A percentile compares a stretch with the other conserved stretches of the same genome.
Evolutionary conservation across 2,888 invertebrate genomes (phyloP).

Genomic region (Syritta pipiens): DNA sequence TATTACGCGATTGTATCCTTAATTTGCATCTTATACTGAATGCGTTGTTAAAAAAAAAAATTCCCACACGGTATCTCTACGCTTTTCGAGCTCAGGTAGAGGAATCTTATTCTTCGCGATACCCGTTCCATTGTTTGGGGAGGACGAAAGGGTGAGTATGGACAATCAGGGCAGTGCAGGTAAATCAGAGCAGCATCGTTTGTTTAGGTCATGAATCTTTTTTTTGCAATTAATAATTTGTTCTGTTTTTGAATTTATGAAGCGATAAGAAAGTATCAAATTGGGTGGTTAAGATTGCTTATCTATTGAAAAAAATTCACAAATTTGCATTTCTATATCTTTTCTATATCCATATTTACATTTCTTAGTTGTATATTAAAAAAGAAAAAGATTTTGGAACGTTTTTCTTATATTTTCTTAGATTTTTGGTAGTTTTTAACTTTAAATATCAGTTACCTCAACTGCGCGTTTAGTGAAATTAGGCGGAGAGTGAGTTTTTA

Average conservation of each 20-base stretch:
- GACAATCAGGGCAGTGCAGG: conserved; percentile 41
- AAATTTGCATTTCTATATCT: no score
- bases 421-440: no score
- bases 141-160: conserved; percentile 29
- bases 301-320: no score
- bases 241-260: not conserved
- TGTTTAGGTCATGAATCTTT: not conserved
- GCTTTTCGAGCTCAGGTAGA: no score
- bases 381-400: no score
- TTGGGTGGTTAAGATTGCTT: not conserved
- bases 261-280: not conserved
- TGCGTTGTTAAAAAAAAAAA: conserved; percentile 17
- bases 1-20: conserved; percentile 59
- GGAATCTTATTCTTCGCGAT: not conserved
- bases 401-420: no score
- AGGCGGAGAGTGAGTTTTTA: no score
- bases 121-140: not conserved
- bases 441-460: no score
- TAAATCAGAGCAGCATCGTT: conserved; percentile 57
- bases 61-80: no score
- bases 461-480: no score
- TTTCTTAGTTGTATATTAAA: no score
- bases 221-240: not conserved
- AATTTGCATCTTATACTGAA: conserved; percentile 59
- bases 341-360: no score